phyloP scores from a whole-genome alignment of 2,113 vertebrate genomes.

The Ageneiosus marmoratus region DNA sequence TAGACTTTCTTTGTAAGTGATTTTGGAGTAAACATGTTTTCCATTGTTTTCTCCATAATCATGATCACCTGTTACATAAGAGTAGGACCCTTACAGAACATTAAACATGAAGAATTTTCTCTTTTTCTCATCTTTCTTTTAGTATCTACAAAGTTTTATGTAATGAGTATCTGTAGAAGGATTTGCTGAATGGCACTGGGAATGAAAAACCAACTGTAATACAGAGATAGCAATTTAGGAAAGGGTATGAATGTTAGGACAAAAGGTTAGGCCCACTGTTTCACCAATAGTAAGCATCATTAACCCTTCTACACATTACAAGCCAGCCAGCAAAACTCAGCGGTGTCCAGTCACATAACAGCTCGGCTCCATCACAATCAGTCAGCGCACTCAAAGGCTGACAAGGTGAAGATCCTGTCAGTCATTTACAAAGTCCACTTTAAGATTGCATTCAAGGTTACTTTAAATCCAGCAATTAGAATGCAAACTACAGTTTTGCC shows the following conservation, averaged over 20 bases:
- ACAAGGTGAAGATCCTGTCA: constrained; percentile 22
- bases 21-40: not conserved
- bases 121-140: not conserved
- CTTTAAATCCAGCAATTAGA: not conserved
- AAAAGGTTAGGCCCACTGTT: constrained; percentile 43
- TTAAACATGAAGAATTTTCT: not conserved
- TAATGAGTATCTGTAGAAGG: not conserved
- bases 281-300: constrained; percentile 41
- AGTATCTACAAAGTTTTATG: not conserved
- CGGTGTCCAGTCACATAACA: constrained; percentile 59
- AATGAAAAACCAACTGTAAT: not conserved
- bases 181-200: not conserved
- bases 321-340: constrained; percentile 39
- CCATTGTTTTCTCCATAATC: not conserved
- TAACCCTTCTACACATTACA: constrained; percentile 49
- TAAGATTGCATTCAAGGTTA: constrained; percentile 20
- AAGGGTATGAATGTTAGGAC: not conserved
- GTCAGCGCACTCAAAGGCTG: constrained; percentile 54
- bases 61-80: not conserved
- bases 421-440: not conserved
- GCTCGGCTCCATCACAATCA: constrained; percentile 61
- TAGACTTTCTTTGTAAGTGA: not conserved
- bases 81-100: not conserved
- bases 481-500: not conserved
- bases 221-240: constrained; percentile 13